phyloP scores from a whole-genome alignment of 2,797 vertebrate species.

The Sebastes goodei region DNA sequence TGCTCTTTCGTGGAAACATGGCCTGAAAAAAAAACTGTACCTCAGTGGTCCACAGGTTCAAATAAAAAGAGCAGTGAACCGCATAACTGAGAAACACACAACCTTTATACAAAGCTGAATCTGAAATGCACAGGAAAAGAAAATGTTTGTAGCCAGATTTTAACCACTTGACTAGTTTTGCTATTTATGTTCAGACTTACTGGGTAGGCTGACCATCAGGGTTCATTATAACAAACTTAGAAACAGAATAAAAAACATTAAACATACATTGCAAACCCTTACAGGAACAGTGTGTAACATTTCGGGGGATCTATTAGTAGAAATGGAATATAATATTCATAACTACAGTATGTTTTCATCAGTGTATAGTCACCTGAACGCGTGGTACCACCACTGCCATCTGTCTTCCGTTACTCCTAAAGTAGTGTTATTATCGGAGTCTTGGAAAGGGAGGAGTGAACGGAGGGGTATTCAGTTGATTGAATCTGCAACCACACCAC shows the following conservation, averaged over 20 bases:
- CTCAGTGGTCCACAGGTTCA: slow-evolving; percentile 36
- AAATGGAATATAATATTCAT: too few species aligned
- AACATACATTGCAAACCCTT: not conserved
- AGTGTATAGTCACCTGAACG: too few species aligned
- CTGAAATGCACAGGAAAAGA: not conserved
- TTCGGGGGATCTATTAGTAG: too few species aligned
- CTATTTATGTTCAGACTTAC: not conserved
- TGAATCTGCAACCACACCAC: too few species aligned
- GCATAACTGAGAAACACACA: not conserved
- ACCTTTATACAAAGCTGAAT: slow-evolving; percentile 8
- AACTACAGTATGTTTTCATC: too few species aligned
- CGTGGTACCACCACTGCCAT: too few species aligned
- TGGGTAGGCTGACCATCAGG: not conserved
- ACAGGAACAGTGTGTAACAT: too few species aligned
- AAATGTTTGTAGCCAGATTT: not conserved
- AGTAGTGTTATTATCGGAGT: too few species aligned
- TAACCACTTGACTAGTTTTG: not conserved
- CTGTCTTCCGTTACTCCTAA: too few species aligned
- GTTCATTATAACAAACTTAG: not conserved
- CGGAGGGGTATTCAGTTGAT: too few species aligned
- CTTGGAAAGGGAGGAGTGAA: too few species aligned
- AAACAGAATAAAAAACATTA: not conserved
- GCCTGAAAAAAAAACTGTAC: slow-evolving; percentile 15
- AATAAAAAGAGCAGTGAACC: slow-evolving; percentile 26
- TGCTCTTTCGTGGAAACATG: slow-evolving; percentile 42